Conservation (phyloP, 2,888 invertebrate genomes). For the Spisula subtruncata region DNA sequence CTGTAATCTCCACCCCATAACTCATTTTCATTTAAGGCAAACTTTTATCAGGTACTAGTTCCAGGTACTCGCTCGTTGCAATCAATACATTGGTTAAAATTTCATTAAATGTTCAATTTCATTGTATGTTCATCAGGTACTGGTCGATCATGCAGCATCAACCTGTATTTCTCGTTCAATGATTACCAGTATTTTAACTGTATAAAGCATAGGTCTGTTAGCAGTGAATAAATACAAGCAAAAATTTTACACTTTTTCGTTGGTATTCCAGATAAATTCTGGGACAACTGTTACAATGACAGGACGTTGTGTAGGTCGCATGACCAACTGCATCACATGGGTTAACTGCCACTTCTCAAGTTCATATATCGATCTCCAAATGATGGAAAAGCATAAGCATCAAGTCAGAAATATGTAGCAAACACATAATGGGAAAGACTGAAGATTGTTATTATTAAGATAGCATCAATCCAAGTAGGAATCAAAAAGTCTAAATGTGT, state of each 20-base stretch:
- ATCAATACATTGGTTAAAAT: not conserved
- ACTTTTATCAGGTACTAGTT: not conserved
- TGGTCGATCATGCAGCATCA: not conserved
- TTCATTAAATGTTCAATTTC: not conserved
- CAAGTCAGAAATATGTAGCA: not conserved
- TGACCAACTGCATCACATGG: not conserved
- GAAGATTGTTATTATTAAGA: not conserved
- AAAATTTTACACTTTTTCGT: not conserved
- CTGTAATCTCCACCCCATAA: not conserved
- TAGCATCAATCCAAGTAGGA: not conserved
- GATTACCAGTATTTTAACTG: not conserved
- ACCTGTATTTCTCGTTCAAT: not conserved
- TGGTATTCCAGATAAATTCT: not conserved
- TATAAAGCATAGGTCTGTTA: not conserved
- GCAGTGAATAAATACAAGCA: conserved; percentile 10
- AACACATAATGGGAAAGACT: not conserved
- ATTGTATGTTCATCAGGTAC: not conserved
- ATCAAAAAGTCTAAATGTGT: too few relatives aligned
- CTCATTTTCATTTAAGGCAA: not conserved
- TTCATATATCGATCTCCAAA: not conserved
- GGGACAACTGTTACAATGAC: not conserved
- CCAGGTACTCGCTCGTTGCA: not conserved
- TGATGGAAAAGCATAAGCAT: not conserved
- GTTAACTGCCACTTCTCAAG: not conserved
- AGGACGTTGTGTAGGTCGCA: not conserved